Percentiles rank a stretch among this genome's conserved stretches.
These are phyloP conservation scores for Urocynchramus pylzowi DNA, from an alignment of 2,113 vertebrate genomes.

Conservation along the genomic window DNA sequence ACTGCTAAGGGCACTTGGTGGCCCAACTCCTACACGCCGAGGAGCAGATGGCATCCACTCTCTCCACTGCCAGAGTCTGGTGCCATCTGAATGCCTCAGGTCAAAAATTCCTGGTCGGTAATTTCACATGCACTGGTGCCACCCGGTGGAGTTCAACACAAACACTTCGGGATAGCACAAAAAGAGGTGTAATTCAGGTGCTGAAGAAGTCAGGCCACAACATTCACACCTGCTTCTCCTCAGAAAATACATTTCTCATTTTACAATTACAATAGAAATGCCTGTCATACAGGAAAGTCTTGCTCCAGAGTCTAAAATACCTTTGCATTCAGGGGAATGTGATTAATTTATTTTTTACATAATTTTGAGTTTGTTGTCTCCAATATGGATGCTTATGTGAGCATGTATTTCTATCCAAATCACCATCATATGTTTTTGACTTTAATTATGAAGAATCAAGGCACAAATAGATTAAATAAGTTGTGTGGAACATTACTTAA, in stretches of 20 bases:
- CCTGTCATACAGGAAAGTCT: neutral
- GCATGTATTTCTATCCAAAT: neutral
- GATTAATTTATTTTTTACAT: neutral
- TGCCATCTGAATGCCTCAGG: rapidly evolving
- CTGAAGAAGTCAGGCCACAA: neutral
- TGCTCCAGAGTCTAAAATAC: neutral
- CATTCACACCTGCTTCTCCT: neutral
- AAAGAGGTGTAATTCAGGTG: neutral
- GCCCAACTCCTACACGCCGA: neutral
- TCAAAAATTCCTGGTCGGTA: neutral
- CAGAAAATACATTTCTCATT: neutral
- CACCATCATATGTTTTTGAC: neutral
- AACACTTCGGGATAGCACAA: neutral
- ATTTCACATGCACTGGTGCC: neutral
- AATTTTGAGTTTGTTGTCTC: neutral
- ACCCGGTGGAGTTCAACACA: neutral
- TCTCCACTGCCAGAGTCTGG: neutral
- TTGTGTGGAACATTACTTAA: neutral
- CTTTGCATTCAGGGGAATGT: neutral
- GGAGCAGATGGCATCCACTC: rapidly evolving
- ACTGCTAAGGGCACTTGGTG: neutral
- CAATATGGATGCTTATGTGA: neutral
- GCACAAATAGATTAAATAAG: neutral
- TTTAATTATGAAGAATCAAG: neutral
- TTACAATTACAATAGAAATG: neutral